Percentiles rank a stretch among this genome's conserved stretches.
Evolutionary conservation across 1,140 invertebrate genomes (phyloP).

Genomic region (Helicoverpa zea): DNA sequence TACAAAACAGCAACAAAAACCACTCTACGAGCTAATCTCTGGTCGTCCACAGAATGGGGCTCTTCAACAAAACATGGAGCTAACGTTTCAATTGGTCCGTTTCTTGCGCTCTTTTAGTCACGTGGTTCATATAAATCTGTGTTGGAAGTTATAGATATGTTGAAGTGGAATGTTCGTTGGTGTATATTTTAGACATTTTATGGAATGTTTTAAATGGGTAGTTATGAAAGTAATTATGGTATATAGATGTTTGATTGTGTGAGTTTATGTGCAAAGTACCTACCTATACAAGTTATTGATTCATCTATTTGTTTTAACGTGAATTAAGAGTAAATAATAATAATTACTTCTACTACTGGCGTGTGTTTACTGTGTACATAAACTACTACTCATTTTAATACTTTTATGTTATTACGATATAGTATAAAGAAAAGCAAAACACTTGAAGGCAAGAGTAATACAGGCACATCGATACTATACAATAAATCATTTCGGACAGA

Average conservation of each 20-base stretch:
- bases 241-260: too few species aligned
- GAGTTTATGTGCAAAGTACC: too few species aligned
- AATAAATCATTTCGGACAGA: constrained; percentile 22
- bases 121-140: not conserved
- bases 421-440: not conserved
- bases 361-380: too few species aligned
- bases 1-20: not conserved
- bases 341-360: too few species aligned
- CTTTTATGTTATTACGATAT: too few species aligned
- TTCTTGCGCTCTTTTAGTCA: not conserved
- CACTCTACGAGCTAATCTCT: not conserved
- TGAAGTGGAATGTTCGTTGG: not conserved
- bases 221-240: too few species aligned
- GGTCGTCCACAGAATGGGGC: not conserved
- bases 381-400: too few species aligned
- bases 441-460: not conserved
- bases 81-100: not conserved
- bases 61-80: not conserved
- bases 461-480: not conserved
- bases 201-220: not conserved
- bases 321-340: too few species aligned
- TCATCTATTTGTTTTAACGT: too few species aligned
- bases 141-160: constrained; percentile 6
- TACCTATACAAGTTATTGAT: too few species aligned
- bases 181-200: not conserved